Conservation (phyloP, 2,113 vertebrate genomes). For the Alethe diademata region DNA sequence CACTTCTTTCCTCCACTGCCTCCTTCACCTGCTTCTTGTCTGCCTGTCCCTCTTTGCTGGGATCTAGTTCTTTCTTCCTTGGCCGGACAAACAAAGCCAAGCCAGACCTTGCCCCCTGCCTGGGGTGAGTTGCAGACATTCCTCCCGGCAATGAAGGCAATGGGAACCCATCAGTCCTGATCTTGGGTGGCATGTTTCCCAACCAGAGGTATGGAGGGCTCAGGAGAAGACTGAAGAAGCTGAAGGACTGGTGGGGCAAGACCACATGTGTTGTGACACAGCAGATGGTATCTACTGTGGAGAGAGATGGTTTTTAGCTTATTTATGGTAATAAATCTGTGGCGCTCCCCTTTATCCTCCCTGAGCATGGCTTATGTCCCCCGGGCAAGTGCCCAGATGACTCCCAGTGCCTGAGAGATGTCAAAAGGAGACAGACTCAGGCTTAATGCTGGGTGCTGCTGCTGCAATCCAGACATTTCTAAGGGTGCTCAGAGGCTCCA, state of each 20-base stretch:
- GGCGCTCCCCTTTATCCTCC: neutral
- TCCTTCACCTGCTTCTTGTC: neutral
- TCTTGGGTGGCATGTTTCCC: constrained; percentile 13
- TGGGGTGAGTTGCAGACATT: neutral
- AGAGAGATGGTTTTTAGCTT: constrained; percentile 4
- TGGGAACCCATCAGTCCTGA: constrained; percentile 40
- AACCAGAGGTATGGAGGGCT: constrained; percentile 39
- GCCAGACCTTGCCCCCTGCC: neutral
- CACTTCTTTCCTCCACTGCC: neutral
- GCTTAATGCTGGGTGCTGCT: neutral
- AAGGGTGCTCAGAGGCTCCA: neutral
- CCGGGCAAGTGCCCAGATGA: neutral
- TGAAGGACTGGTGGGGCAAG: constrained; percentile 25
- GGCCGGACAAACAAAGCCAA: neutral
- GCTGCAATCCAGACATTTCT: neutral
- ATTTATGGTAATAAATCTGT: constrained; percentile 38
- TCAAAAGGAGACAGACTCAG: neutral
- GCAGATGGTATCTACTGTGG: constrained; percentile 30
- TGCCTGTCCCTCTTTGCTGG: neutral
- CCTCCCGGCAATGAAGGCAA: neutral
- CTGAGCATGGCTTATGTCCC: neutral
- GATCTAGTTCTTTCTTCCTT: neutral
- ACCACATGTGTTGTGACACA: constrained; percentile 48
- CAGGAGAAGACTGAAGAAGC: constrained; percentile 22
- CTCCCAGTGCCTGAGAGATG: neutral